Base-by-base conservation (phyloP, 30 jellyfish, hydroid and myxozoan species). In the Aurelia aurita complex sp. Pacific region DNA sequence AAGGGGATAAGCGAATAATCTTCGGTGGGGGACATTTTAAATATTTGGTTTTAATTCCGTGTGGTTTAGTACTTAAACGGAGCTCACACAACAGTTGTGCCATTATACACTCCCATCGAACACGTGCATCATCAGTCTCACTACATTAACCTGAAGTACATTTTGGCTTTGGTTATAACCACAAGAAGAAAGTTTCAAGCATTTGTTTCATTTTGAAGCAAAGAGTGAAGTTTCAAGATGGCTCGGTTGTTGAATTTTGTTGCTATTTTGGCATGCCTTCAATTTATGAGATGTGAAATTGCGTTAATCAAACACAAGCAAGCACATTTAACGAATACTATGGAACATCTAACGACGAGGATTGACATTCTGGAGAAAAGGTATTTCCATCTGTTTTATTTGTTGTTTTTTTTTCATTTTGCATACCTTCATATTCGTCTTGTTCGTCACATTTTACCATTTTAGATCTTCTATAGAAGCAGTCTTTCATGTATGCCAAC, bases 301-400 rank as follows among this genome's bases (percentile, higher is more conserved):
- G 64, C 34, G 23, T 76, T 59, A 23, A 38, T 77, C 33, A 77
- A 77, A 52, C 74, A 76, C 42, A 77, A 77, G 74, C 87, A 77
- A 46, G 87, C 87, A 15, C 77, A 77, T 42, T 59, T 77, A 75
- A 77, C 65, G 77, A 77, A 77, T 42, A 55, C 78, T 11, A 77
- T 77, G n/a, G 87, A 60, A 10, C 63, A 77, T 38, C n/a, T 77
- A 64, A 77, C 77, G 42, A 77, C 42, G 29, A 34, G 87, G 29
- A 77, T 77, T 52, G 87, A 77, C 11, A 77, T 77, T 14, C 18
- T 77, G 43, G 87, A 77, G 23, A 77, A 42, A 19, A 60, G 87
- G 87, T 77, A 77, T 10, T 75, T 73, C 5, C 0, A 2, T 18
- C 19, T 1, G 2, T 73, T 66, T 66, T 23, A 17, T 23, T 14